These are phyloP conservation scores for Epinotia bilunana DNA, from an alignment of 2,888 invertebrate genomes.

Conservation along the genomic window DNA sequence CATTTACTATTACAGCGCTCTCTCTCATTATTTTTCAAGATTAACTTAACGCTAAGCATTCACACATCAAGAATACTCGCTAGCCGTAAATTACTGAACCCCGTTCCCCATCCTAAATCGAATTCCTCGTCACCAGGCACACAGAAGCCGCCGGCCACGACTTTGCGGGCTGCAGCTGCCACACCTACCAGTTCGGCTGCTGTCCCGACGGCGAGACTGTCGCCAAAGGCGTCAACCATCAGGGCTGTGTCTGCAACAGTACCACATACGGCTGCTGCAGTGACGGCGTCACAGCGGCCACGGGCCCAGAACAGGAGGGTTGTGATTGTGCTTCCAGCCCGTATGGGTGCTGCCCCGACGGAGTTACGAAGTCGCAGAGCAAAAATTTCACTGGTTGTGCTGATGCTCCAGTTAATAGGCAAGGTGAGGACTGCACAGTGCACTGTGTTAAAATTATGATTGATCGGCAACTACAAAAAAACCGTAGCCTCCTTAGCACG, in stretches of 20 bases:
- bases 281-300: constrained; percentile 92
- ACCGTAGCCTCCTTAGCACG: too few species aligned
- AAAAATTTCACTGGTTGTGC: constrained; percentile 93
- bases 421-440: constrained; percentile 73
- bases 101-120: neutral
- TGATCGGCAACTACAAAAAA: too few species aligned
- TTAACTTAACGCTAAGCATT: too few species aligned
- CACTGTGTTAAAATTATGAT: too few species aligned
- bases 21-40: too few species aligned
- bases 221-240: constrained; percentile 86
- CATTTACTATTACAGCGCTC: too few species aligned
- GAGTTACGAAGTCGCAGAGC: constrained; percentile 90
- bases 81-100: neutral
- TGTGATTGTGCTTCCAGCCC: constrained; percentile 92
- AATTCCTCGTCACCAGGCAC: constrained; percentile 65
- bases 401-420: constrained; percentile 87
- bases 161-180: constrained; percentile 92
- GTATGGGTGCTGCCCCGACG: constrained; percentile 95
- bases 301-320: constrained; percentile 89
- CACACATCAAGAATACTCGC: too few species aligned
- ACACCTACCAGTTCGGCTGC: constrained; percentile 95
- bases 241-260: constrained; percentile 91
- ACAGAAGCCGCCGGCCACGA: constrained; percentile 91
- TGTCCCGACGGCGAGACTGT: constrained; percentile 92
- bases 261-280: constrained; percentile 93